Percentiles rank a stretch among this genome's conserved stretches.
Conservation (phyloP, 2,888 invertebrate genomes). For the Auanema freiburgensis region DNA sequence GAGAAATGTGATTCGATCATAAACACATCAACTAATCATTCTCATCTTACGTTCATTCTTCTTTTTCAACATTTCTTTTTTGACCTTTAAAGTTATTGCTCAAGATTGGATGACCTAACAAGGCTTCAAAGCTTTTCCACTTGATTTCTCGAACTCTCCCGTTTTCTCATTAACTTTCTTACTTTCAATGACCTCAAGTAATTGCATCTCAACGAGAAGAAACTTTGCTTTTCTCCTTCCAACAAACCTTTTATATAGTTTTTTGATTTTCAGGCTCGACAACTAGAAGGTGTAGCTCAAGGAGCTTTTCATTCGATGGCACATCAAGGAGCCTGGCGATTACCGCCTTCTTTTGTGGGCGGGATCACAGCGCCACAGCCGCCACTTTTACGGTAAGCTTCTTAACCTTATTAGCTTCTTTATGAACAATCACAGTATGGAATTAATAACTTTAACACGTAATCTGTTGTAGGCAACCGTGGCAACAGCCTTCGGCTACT, state of each 20-base stretch:
- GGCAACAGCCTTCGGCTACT: constrained; percentile 10
- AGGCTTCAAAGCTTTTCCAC: too few relatives aligned
- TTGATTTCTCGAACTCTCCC: too few relatives aligned
- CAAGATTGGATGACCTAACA: too few relatives aligned
- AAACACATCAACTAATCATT: background rate
- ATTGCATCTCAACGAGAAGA: background rate
- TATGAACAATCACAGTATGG: background rate
- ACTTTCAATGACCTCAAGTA: background rate
- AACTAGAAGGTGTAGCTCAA: constrained; percentile 8
- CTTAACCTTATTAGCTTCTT: background rate
- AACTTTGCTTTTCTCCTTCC: background rate
- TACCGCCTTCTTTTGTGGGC: constrained; percentile 9
- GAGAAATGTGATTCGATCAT: background rate
- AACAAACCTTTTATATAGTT: background rate
- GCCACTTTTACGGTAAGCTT: constrained; percentile 9
- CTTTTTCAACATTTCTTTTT: constrained; percentile 4
- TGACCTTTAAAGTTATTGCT: constrained; percentile 1
- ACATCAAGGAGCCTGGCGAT: constrained; percentile 10
- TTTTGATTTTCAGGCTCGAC: constrained; percentile 18
- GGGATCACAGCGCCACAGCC: constrained; percentile 12
- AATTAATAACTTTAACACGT: background rate
- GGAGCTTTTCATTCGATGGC: constrained; percentile 18
- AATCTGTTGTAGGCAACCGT: constrained; percentile 1
- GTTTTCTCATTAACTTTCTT: too few relatives aligned
- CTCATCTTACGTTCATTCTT: background rate